These are phyloP conservation scores for Herpailurus yagouaroundi DNA, from an alignment of 2,113 vertebrate genomes.

Conservation along the genomic window DNA sequence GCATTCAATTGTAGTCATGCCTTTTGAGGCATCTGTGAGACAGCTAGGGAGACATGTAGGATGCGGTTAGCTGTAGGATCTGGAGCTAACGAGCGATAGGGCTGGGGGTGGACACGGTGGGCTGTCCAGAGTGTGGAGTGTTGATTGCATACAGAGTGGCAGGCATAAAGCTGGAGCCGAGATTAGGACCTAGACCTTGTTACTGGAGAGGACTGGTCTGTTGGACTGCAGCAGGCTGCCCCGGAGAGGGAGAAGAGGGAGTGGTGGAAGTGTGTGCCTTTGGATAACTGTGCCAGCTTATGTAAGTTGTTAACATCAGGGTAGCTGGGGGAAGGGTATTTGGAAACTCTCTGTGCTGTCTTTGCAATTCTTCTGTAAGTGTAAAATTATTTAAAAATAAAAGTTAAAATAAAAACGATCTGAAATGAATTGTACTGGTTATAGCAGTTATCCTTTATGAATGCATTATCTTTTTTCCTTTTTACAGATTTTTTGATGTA, in stretches of 20 bases:
- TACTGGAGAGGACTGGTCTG: neutral
- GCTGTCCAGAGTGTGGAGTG: neutral
- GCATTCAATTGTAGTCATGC: neutral
- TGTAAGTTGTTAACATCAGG: neutral
- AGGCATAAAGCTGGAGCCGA: neutral
- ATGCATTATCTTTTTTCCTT: neutral
- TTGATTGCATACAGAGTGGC: neutral
- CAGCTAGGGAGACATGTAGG: neutral
- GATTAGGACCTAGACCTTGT: neutral
- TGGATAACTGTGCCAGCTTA: neutral
- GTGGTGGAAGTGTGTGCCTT: neutral
- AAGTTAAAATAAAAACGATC: neutral
- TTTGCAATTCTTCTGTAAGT: conserved; percentile 19
- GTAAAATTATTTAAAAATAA: conserved; percentile 37
- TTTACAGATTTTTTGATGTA: neutral
- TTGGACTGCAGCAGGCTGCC: neutral
- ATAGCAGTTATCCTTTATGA: neutral
- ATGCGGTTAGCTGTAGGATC: neutral
- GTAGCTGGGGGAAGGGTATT: neutral
- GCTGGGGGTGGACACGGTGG: neutral
- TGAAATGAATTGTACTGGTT: neutral
- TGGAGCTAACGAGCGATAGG: neutral
- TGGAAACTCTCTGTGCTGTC: neutral
- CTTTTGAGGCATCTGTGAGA: neutral
- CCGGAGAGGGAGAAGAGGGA: neutral